Evolutionary conservation across 2,888 invertebrate species (phyloP).

Genomic region (Phytoseiulus persimilis): DNA sequence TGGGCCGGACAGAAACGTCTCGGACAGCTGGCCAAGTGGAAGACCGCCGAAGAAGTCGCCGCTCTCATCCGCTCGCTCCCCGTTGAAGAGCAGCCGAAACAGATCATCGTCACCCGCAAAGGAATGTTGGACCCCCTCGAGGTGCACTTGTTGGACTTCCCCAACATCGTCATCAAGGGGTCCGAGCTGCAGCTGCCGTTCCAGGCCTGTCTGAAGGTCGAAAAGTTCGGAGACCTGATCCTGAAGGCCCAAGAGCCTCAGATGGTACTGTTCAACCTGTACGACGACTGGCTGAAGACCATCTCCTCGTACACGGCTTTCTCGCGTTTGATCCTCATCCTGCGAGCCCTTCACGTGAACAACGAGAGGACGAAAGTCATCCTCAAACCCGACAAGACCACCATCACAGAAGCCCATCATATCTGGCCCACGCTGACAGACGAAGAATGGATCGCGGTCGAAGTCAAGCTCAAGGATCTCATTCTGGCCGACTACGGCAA

Average conservation of each 20-base stretch:
- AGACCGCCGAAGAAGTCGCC: constrained; percentile 99
- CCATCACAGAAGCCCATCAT: constrained; percentile 96
- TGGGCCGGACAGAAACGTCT: constrained; percentile 99
- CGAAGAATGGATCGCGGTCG: constrained; percentile 99
- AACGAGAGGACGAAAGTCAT: constrained; percentile 98
- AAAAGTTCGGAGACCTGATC: constrained; percentile 98
- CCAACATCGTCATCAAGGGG: constrained; percentile 99
- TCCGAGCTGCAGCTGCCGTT: constrained; percentile 96
- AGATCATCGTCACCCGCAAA: constrained; percentile 98
- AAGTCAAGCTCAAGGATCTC: constrained; percentile 93
- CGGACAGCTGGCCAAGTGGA: constrained; percentile 98
- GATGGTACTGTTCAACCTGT: constrained; percentile 98
- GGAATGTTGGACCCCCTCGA: constrained; percentile 99
- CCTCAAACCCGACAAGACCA: constrained; percentile 96
- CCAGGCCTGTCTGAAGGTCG: constrained; percentile 96
- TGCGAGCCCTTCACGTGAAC: constrained; percentile 94
- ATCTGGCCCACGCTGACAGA: constrained; percentile 97
- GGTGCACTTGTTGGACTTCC: constrained; percentile 98
- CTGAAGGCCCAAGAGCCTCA: constrained; percentile 98
- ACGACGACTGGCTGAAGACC: constrained; percentile 98
- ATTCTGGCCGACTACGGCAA: constrained; percentile 98
- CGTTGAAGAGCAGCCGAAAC: constrained; percentile 98
- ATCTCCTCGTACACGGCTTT: constrained; percentile 99
- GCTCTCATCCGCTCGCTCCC: constrained; percentile 95
- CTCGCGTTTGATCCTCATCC: constrained; percentile 87